A percentile compares a stretch with the other conserved stretches of the same genome.
These are phyloP conservation scores for Drymonia ruficornis DNA, from an alignment of 2,888 invertebrate genomes.

Conservation along the genomic window DNA sequence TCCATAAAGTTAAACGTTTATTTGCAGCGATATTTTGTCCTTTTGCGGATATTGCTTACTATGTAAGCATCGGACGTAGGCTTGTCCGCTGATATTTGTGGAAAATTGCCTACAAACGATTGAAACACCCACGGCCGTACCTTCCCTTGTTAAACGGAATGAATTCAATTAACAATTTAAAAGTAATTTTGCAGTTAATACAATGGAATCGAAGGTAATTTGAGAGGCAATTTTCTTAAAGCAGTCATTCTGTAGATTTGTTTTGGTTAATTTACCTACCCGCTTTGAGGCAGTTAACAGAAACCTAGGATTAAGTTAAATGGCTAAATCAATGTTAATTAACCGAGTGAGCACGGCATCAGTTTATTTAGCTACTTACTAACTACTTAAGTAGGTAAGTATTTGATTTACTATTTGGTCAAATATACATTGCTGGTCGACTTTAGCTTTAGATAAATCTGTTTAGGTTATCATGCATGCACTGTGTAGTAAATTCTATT, in stretches of 20 bases:
- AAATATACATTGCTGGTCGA: too few species aligned
- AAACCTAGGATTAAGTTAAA: slow-evolving; percentile 36
- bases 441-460: too few species aligned
- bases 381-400: too few species aligned
- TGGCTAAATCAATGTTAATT: slow-evolving; percentile 32
- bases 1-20: slow-evolving; percentile 85
- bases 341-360: slow-evolving; percentile 11
- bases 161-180: slow-evolving; percentile 28
- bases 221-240: slow-evolving; percentile 35
- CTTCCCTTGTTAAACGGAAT: slow-evolving; percentile 19
- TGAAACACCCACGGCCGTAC: slow-evolving; percentile 16
- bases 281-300: slow-evolving; percentile 31
- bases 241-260: slow-evolving; percentile 35
- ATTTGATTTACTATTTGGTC: too few species aligned
- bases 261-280: slow-evolving; percentile 31
- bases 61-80: slow-evolving; percentile 58
- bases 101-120: slow-evolving; percentile 32
- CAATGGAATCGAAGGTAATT: slow-evolving; percentile 25
- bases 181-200: slow-evolving; percentile 29
- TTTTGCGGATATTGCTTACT: slow-evolving; percentile 81
- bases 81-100: slow-evolving; percentile 39
- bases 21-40: slow-evolving; percentile 84
- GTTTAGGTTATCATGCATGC: too few species aligned
- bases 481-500: too few species aligned
- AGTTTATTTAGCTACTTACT: background rate